phyloP scores from a whole-genome alignment of 2,113 vertebrate genomes.

The Microtus pennsylvanicus region DNA sequence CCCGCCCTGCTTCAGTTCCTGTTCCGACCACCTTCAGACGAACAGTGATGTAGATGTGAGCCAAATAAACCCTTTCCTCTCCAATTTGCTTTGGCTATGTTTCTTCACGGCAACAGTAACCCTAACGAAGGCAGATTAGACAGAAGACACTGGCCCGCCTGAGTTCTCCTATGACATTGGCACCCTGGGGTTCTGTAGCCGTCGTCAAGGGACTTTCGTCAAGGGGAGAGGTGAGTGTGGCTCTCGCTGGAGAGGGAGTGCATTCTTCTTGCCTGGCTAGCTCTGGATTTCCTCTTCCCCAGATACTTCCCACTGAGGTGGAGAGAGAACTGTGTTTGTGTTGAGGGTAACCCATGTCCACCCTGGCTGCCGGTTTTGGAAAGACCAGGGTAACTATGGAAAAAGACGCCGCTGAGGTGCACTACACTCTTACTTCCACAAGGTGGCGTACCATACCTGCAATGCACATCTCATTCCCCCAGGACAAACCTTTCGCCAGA shows the following conservation, averaged over 20 bases:
- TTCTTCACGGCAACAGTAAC: not conserved
- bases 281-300: not conserved
- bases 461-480: not conserved
- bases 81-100: not conserved
- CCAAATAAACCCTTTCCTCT: not conserved
- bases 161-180: not conserved
- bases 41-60: not conserved
- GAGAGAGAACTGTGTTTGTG: not conserved
- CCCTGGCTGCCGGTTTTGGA: not conserved
- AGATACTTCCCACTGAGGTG: not conserved
- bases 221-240: not conserved
- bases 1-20: not conserved
- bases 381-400: not conserved
- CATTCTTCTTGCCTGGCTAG: not conserved
- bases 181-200: not conserved
- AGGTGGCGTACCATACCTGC: not conserved
- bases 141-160: not conserved
- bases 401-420: not conserved
- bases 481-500: not conserved
- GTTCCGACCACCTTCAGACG: not conserved
- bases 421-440: not conserved
- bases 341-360: not conserved
- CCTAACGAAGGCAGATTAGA: not conserved
- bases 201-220: not conserved
- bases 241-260: not conserved